phyloP scores from a whole-genome alignment of 2,797 vertebrate genomes.

The Chrosomus eos region DNA sequence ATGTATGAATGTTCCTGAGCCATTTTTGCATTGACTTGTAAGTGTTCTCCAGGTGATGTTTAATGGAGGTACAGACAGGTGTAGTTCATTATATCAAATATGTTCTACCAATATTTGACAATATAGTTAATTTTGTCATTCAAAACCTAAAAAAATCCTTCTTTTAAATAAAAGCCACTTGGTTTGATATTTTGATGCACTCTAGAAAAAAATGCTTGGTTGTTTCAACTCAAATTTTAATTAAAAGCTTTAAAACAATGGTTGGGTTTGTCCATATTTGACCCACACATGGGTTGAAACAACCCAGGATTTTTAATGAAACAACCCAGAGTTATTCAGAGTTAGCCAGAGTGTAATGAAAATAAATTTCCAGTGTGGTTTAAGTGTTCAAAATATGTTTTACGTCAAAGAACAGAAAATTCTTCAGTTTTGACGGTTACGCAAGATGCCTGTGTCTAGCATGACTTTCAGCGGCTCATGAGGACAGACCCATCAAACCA shows the following conservation, averaged over 20 bases:
- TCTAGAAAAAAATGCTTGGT: too few species aligned
- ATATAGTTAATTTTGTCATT: not conserved
- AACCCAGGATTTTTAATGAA: too few species aligned
- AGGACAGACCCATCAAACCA: slow-evolving; percentile 14
- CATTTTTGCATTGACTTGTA: not conserved
- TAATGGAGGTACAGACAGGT: not conserved
- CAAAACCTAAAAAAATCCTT: not conserved
- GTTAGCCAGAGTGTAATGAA: not conserved
- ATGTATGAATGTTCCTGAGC: not conserved
- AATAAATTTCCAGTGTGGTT: not conserved
- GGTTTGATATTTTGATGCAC: not conserved
- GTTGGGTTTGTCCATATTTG: too few species aligned
- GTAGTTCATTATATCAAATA: not conserved
- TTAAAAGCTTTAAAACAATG: too few species aligned
- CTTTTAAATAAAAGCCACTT: not conserved
- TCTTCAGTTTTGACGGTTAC: slow-evolving; percentile 33
- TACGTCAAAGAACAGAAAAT: not conserved
- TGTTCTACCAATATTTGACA: not conserved
- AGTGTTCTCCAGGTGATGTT: not conserved
- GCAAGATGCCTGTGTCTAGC: slow-evolving; percentile 28
- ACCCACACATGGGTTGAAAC: too few species aligned
- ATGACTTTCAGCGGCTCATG: slow-evolving; percentile 26
- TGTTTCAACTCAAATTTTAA: too few species aligned
- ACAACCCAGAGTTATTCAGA: too few species aligned
- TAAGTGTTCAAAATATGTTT: not conserved